A percentile compares a stretch with the other conserved stretches of the same genome.
Conservation (phyloP, 2,797 vertebrate genomes). For the Alosa sapidissima region DNA sequence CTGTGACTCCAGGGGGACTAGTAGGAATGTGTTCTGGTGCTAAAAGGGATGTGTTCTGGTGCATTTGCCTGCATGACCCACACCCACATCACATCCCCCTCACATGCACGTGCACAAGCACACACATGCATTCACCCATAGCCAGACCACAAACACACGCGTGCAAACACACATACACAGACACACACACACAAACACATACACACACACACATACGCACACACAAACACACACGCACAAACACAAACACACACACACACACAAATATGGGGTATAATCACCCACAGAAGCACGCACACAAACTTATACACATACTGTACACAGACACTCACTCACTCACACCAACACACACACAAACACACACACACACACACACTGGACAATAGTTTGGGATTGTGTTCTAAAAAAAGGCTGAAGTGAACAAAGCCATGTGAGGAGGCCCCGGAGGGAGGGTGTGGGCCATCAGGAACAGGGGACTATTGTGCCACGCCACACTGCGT, state of each 20-base stretch:
- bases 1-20: background rate
- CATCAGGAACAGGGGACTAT: constrained; percentile 53
- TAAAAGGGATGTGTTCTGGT: background rate
- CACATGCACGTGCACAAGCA: background rate
- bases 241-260: background rate
- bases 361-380: constrained; percentile 25
- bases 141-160: background rate
- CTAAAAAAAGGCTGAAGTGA: constrained; percentile 44
- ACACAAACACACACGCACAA: background rate
- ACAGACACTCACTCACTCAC: background rate
- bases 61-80: background rate
- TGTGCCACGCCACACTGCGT: constrained; percentile 1
- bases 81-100: background rate
- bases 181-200: background rate
- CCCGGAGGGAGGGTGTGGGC: constrained; percentile 54
- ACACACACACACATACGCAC: background rate
- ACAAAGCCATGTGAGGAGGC: constrained; percentile 52
- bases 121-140: background rate
- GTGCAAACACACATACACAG: background rate
- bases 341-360: constrained; percentile 12
- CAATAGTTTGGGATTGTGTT: constrained; percentile 32
- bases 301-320: background rate
- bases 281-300: background rate
- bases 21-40: constrained; percentile 2
- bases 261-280: background rate